Conservation (phyloP, 2,797 vertebrate species). For the Podarcis siculus region DNA sequence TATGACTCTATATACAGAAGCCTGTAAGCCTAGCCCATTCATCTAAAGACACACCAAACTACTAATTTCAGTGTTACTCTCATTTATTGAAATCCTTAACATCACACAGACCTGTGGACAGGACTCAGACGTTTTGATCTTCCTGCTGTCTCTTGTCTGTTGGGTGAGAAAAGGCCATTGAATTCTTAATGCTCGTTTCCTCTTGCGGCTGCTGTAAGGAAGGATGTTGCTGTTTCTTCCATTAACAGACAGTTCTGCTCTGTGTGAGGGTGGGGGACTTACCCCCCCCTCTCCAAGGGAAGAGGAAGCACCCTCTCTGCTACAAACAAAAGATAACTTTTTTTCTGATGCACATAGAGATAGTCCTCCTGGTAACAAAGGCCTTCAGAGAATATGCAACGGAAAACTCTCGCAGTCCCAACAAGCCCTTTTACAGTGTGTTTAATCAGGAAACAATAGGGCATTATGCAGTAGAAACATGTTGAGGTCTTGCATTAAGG, state of each 20-base stretch:
- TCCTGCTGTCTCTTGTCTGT: fast-evolving
- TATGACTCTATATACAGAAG: not conserved
- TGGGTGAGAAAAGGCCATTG: not conserved
- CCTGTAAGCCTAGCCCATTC: not conserved
- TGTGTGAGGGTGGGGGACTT: not conserved
- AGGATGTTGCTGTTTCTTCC: not conserved
- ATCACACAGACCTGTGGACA: not conserved
- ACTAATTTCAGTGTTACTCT: not conserved
- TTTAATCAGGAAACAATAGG: not conserved
- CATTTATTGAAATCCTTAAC: not conserved
- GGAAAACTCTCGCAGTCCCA: not conserved
- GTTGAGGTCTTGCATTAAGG: not conserved
- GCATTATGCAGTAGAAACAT: not conserved
- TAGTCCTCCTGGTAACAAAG: not conserved
- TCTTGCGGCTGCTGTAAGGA: fast-evolving
- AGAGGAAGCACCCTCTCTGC: not conserved
- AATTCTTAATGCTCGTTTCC: not conserved
- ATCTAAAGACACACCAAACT: not conserved
- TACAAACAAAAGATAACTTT: not conserved
- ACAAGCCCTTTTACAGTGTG: not conserved
- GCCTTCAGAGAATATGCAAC: not conserved
- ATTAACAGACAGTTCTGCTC: no score
- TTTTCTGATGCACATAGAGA: not conserved
- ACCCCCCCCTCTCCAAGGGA: fast-evolving
- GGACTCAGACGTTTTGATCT: fast-evolving